phyloP scores from a whole-genome alignment of 92 coral and sea anemone genomes.

The Epizoanthus illoricatus region DNA sequence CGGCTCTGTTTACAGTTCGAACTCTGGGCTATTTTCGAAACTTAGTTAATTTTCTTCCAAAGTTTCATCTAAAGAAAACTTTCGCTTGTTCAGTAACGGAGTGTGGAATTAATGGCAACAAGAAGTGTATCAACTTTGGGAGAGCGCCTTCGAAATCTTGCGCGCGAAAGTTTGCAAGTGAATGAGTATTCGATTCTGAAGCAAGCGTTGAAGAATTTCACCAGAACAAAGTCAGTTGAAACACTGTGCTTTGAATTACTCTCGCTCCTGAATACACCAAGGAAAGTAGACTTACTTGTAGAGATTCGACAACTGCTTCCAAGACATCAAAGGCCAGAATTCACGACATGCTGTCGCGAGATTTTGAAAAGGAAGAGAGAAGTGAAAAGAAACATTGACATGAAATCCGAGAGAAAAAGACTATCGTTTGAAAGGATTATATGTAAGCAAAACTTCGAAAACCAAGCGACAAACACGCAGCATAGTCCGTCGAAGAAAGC shows the following conservation, averaged over 20 bases:
- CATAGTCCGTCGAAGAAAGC: constrained; percentile 58
- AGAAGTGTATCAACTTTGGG: constrained; percentile 1
- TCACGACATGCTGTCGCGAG: constrained; percentile 46
- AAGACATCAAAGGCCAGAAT: constrained; percentile 43
- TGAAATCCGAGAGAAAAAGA: constrained; percentile 7
- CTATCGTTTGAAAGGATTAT: not conserved
- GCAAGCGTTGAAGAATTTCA: constrained; percentile 52
- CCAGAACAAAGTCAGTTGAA: constrained; percentile 46
- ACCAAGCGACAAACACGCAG: constrained; percentile 27
- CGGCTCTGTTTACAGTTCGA: not conserved
- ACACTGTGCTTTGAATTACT: constrained; percentile 52
- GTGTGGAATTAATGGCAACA: not conserved
- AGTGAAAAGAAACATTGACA: not conserved
- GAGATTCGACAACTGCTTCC: constrained; percentile 61
- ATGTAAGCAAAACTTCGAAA: constrained; percentile 24
- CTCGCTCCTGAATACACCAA: constrained; percentile 43
- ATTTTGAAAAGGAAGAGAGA: constrained; percentile 9
- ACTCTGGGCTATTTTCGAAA: no score
- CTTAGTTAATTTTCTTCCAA: not conserved
- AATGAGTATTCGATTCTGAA: constrained; percentile 53
- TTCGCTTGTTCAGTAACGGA: not conserved
- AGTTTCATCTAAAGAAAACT: not conserved
- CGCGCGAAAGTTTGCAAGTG: constrained; percentile 39
- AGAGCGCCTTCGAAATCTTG: constrained; percentile 40
- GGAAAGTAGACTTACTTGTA: constrained; percentile 50